Evolutionary conservation across 2,888 invertebrate species (phyloP), one percentile per base, ranked within the genome.

Genomic region (Ophonus ardosiacus): DNA sequence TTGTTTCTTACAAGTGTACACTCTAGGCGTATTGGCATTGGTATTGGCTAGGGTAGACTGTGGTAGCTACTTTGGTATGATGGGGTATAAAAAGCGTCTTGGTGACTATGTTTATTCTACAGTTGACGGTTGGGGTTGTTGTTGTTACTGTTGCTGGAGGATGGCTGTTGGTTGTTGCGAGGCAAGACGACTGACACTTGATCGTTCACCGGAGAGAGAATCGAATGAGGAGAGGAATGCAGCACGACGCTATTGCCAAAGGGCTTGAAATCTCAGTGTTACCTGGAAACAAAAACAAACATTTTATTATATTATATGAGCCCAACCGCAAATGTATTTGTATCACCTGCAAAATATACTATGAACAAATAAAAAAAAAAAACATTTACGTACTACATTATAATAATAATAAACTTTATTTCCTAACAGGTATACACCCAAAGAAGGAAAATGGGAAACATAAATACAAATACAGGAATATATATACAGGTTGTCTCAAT

Each of bases 1-100:
- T 74, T 68, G 63, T 63, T 59, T 59, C 59, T 18, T 63, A 74
- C 43, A 74, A 74, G 38, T 74, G 40, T 74, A 74, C 71, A 74
- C 43, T 51, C 43, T 74, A 74, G 71, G 68, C 15, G 31, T 65
- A 21, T 63, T 31, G 68, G 68, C 21, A 17, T 74, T 21, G 31
- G 43, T 51, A 51, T 51, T 51, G 43, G 43, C 13, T 31, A 31
- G 31, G 31, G 31, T 31, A 31, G 31, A 31, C 31, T 31, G 31
- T 31, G 2, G 15, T 68, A 31, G 68, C 10, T 15, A 24, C 31
- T 8, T 56, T 17, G 61, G 65, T 65, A 13, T 10, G 43, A 38
- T 31, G 71, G 43, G 43, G 43, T 71, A 31, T 31, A 17, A 43
- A 38, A 74, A 51, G 51, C 51, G 43, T 43, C n/a, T 7, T 24